These are phyloP conservation scores for Auanema sp. DNA, from an alignment of 2,888 invertebrate species.

Conservation along the genomic window DNA sequence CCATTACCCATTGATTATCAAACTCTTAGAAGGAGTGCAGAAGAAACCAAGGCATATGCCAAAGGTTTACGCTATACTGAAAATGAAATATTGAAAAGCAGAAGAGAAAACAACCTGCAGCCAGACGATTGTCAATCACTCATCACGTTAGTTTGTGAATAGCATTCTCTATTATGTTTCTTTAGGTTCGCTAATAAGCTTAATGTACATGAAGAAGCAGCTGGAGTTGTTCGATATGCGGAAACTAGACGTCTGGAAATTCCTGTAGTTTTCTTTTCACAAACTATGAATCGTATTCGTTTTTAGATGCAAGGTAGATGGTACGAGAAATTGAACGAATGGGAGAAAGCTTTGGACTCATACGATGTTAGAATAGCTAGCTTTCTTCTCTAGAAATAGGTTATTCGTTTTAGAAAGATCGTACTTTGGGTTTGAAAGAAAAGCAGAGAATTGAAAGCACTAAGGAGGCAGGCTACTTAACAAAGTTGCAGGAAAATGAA, in stretches of 20 bases:
- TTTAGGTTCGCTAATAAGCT: slow-evolving; percentile 92
- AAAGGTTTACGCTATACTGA: slow-evolving; percentile 81
- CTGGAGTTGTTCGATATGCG: slow-evolving; percentile 84
- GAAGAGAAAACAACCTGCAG: slow-evolving; percentile 9
- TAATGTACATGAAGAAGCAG: slow-evolving; percentile 96
- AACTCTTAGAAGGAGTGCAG: slow-evolving; percentile 86
- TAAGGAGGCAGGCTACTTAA: too few relatives aligned
- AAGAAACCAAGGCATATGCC: slow-evolving; percentile 85
- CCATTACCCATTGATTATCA: slow-evolving; percentile 86
- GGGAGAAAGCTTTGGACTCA: slow-evolving; percentile 89
- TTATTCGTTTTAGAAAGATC: too few relatives aligned
- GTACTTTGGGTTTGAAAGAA: background rate
- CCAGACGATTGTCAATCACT: slow-evolving; percentile 37
- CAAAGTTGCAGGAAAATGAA: background rate
- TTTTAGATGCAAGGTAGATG: slow-evolving; percentile 77
- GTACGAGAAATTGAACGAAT: slow-evolving; percentile 98
- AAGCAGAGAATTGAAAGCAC: too few relatives aligned
- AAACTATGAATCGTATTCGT: background rate
- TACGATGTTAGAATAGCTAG: slow-evolving; percentile 75
- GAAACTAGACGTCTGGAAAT: slow-evolving; percentile 19
- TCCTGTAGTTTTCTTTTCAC: background rate
- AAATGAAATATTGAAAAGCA: slow-evolving; percentile 38
- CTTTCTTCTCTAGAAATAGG: slow-evolving; percentile 68
- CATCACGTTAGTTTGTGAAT: slow-evolving; percentile 26
- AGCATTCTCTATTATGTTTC: too few relatives aligned